Conservation (phyloP, 2,888 invertebrate species). For the Acanthosepion esculentum region DNA sequence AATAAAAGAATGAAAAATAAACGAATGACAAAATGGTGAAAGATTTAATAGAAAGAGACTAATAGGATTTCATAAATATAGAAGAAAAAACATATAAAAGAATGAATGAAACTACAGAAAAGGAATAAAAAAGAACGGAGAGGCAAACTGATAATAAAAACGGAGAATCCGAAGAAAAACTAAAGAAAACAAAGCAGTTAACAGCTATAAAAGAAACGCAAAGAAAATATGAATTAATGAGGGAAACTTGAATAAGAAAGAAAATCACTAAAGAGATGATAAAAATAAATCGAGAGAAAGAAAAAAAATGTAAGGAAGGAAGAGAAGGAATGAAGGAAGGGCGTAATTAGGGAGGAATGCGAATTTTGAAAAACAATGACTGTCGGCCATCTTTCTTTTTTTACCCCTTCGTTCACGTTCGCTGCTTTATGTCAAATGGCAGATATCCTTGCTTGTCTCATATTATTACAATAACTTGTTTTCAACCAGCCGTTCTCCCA, state of each 20-base stretch:
- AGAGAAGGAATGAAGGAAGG: background rate
- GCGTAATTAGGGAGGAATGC: background rate
- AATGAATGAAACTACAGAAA: background rate
- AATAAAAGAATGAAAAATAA: background rate
- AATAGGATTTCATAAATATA: background rate
- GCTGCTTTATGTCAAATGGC: background rate
- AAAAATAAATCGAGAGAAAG: background rate
- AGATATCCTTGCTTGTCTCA: background rate
- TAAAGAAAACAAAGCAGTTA: no score
- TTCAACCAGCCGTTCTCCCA: slow-evolving; percentile 14
- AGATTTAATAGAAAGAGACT: background rate
- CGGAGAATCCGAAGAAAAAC: no score
- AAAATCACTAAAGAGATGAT: background rate
- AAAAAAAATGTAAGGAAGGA: background rate
- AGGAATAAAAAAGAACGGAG: background rate
- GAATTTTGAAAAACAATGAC: background rate
- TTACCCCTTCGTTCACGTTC: background rate
- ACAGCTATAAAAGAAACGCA: no score
- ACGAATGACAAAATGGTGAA: no score
- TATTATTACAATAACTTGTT: background rate
- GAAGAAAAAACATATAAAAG: background rate
- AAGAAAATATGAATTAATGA: background rate
- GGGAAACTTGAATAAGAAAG: no score
- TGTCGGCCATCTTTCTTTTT: background rate
- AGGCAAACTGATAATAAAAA: background rate